Evolutionary conservation across 2,888 invertebrate genomes (phyloP).

Genomic region (Heliconius ismenius): DNA sequence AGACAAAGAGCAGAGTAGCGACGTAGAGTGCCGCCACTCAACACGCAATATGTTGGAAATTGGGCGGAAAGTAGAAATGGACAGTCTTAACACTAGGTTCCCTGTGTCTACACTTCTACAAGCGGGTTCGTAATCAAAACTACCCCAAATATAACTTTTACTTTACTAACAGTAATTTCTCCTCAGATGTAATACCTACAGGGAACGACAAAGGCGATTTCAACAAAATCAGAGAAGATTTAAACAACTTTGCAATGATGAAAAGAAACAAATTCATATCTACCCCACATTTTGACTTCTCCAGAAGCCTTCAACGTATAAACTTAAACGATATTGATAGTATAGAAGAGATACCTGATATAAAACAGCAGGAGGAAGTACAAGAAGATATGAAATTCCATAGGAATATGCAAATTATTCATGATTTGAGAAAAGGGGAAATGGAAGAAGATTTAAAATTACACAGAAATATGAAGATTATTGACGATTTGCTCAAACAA

Average conservation of each 20-base stretch:
- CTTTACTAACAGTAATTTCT: not conserved
- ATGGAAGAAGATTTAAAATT: not conserved
- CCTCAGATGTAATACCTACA: conserved; percentile 5
- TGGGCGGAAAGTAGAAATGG: not conserved
- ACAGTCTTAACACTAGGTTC: not conserved
- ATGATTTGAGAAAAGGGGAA: conserved; percentile 19
- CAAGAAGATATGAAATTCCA: not conserved
- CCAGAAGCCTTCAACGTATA: not conserved
- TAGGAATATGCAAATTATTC: conserved; percentile 17
- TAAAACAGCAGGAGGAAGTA: not conserved
- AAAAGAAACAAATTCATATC: conserved; percentile 48
- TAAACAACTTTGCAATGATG: conserved; percentile 51
- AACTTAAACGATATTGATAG: not conserved
- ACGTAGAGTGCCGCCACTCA: not conserved
- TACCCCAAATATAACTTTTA: not conserved
- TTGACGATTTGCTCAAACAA: conserved; percentile 30
- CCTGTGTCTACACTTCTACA: not conserved
- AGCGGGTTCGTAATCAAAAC: not conserved
- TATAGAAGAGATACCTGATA: not conserved
- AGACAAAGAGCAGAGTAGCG: not conserved
- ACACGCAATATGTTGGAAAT: not conserved
- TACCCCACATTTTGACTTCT: conserved; percentile 25
- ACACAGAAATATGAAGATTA: not conserved
- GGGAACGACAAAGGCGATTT: conserved; percentile 31
- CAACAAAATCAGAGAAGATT: conserved; percentile 43